Base-by-base conservation (phyloP, 2,888 invertebrate species). In the Pediacus dermestoides region DNA sequence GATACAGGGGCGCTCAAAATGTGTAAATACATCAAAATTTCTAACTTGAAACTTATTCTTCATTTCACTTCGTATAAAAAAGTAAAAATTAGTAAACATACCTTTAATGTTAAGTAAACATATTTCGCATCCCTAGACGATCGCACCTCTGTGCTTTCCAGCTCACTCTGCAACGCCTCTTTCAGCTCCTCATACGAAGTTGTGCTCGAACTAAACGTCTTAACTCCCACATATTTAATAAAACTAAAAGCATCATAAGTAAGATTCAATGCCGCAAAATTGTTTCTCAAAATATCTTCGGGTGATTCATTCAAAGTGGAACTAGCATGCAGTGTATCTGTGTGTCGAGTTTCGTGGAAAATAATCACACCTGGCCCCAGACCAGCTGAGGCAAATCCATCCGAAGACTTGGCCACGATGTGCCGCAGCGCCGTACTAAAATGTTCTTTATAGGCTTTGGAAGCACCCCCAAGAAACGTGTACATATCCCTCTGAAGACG, bases 261-360 rank as follows among this genome's bases (percentile, higher is more conserved):
- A 31, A 80, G 70, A 30, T 77, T 74, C 55, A 80, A 67, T 45
- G 79, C 74, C 6, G 73, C 71, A 63, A 88, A 86, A 48, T 75
- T 72, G 12, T 74, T 71, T 33, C 80, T 70, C 34, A 83, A 57
- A 39, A 77, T 73, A 50, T 81, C 80, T 58, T 81, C 81, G 1
- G 80, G 72, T 40, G 77, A 80, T 55, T 78, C 77, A 11, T 70
- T 68, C 6, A 74, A 72, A 54, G 70, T 77, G 4, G 66, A 55
- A 76, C 78, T 73, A 47, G 73, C 72, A 46, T 73, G 71, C 36
- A 86, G 66, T 4, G 81, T 78, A 53, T 77, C 76, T 8, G 87
- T 88, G 57, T 85, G 77, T 32, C 74, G 71, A 1, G 88, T 87
- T 67, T 88, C 88, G 62, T 89, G 88, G 67, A 87, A 86, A 46